Percentiles rank a stretch among this genome's conserved stretches.
phyloP scores from a whole-genome alignment of 2,797 vertebrate genomes.

The Chaetophractus vellerosus region DNA sequence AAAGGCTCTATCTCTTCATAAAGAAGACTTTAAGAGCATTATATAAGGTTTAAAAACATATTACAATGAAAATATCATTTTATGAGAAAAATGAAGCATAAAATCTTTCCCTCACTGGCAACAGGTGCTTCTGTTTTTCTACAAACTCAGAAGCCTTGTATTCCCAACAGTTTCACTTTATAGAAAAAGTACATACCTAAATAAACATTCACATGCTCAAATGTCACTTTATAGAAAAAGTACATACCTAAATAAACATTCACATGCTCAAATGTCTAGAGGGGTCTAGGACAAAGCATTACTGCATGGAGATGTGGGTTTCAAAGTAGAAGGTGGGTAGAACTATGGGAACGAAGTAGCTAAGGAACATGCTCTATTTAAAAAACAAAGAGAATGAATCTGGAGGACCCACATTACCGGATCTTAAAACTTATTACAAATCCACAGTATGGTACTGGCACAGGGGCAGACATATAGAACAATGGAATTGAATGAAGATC shows the following conservation, averaged over 20 bases:
- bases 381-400: too few relatives aligned
- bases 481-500: too few relatives aligned
- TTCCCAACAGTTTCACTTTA: background rate
- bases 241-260: background rate
- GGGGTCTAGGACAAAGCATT: background rate
- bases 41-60: background rate
- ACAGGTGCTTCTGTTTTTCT: background rate
- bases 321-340: background rate
- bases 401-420: too few relatives aligned
- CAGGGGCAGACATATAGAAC: too few relatives aligned
- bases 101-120: background rate
- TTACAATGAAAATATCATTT: constrained; percentile 36
- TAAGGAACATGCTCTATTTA: background rate
- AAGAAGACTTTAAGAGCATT: background rate
- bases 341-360: background rate
- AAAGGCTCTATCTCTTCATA: background rate
- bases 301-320: background rate
- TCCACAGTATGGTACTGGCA: too few relatives aligned
- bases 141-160: background rate
- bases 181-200: background rate
- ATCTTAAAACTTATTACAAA: too few relatives aligned
- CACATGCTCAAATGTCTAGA: background rate
- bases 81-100: background rate
- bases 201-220: too few relatives aligned
- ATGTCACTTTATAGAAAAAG: constrained; percentile 3